These are phyloP conservation scores for Channallabes apus DNA, from an alignment of 2,797 vertebrate genomes.

Conservation along the genomic window DNA sequence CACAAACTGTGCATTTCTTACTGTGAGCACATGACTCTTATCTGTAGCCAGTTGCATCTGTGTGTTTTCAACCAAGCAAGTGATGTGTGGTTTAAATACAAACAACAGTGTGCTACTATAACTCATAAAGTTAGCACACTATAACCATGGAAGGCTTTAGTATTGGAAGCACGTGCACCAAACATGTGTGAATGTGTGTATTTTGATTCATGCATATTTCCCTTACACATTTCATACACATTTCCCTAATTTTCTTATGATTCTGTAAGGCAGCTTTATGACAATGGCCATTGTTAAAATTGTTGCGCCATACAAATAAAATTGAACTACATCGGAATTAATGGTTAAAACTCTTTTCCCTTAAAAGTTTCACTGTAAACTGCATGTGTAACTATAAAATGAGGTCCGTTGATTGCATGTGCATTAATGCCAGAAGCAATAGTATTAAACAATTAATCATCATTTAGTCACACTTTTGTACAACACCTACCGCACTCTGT, in stretches of 20 bases:
- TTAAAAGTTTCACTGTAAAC: neutral
- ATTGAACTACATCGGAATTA: neutral
- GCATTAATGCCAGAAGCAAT: neutral
- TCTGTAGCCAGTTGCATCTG: neutral
- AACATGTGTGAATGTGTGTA: neutral
- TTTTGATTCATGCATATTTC: too few relatives aligned
- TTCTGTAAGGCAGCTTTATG: too few relatives aligned
- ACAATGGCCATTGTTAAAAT: too few relatives aligned
- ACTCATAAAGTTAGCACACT: neutral
- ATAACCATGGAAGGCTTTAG: neutral
- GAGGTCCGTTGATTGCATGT: neutral
- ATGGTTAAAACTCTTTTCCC: neutral
- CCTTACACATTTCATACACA: too few relatives aligned
- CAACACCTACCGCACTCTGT: neutral
- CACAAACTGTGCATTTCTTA: constrained; percentile 21
- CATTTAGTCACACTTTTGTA: neutral
- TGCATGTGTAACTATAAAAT: neutral
- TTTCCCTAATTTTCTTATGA: too few relatives aligned
- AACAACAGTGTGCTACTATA: neutral
- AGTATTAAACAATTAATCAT: neutral
- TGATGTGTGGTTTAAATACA: constrained; percentile 18
- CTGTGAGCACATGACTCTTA: neutral
- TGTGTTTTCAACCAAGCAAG: constrained; percentile 19
- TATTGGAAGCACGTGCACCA: neutral
- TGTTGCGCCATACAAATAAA: too few relatives aligned